Base-by-base conservation (phyloP, 2,888 invertebrate genomes). In the Phragmatobia fuliginosa region DNA sequence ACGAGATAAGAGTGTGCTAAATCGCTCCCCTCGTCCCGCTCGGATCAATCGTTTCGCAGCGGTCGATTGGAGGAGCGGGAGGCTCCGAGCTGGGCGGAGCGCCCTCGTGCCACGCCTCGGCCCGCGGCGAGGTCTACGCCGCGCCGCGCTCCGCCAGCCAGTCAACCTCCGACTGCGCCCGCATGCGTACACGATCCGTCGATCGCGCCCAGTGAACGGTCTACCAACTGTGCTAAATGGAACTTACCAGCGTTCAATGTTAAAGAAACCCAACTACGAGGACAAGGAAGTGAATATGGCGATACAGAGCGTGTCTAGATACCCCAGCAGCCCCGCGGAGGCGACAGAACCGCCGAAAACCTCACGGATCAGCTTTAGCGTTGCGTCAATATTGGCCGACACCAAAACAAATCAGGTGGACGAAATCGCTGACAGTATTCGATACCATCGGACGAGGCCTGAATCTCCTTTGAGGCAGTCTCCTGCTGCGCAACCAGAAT, bases 341-440 rank as follows among this genome's bases (percentile, higher is more conserved):
- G 96, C 96, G 76, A 96, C 96, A 78, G 96, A 94, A 72, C 94
- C 94, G 2, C 94, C 95, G 25, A 97, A 97, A 87, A 95, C 96
- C 75, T 96, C 97, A 76, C 95, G 97, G 83, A 96, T 97, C 86
- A 97, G 97, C 92, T 98, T 99, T 95, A 98, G 98, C 92, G 98
- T 98, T 80, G 98, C 98, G 10, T 98, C 98, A 1, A 96, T 98
- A 78, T 93, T 99, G 80, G 97, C 98, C 25, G 98, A 98, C 85
- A 97, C 98, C 36, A 96, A 98, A 88, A 96, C 96, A 3, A 95
- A 93, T 70, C 95, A 96, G 70, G 91, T 83, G 32, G 90, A 95
- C 74, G 92, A 92, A 71, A 92, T 94, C 32, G 91, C 94, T 41
- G 93, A 95, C 80, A 95, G 95, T 78, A 89, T 95, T 62, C 91